Evolutionary conservation across 2,797 vertebrate species (phyloP).

Genomic region (Microcaecilia unicolor): DNA sequence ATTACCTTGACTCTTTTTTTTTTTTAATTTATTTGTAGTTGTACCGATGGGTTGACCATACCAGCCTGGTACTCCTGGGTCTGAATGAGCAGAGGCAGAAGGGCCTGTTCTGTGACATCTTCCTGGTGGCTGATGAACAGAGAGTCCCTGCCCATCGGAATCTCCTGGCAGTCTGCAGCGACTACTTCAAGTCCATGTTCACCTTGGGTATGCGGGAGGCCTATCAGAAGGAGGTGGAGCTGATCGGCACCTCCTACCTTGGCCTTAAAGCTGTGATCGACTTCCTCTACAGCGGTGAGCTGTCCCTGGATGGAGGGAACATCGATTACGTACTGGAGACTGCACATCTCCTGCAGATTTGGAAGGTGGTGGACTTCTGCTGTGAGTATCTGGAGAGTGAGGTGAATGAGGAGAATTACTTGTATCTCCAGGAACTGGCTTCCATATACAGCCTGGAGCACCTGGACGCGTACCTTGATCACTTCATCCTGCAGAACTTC

Average conservation of each 20-base stretch:
- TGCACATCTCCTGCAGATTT: conserved; percentile 86
- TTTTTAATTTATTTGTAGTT: conserved; percentile 49
- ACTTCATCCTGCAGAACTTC: conserved; percentile 75
- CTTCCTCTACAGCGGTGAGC: conserved; percentile 81
- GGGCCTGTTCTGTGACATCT: conserved; percentile 78
- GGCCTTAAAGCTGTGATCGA: conserved; percentile 84
- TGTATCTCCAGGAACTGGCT: conserved; percentile 86
- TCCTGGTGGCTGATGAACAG: conserved; percentile 75
- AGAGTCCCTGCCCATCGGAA: conserved; percentile 76
- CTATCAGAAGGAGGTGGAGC: conserved; percentile 79
- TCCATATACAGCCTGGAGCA: conserved; percentile 83
- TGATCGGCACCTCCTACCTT: conserved; percentile 74
- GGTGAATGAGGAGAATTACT: conserved; percentile 83
- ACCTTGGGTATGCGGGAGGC: conserved; percentile 89
- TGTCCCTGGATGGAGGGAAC: conserved; percentile 77
- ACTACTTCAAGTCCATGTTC: conserved; percentile 96
- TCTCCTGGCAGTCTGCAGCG: conserved; percentile 79
- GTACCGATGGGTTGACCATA: conserved; percentile 69
- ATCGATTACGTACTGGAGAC: conserved; percentile 80
- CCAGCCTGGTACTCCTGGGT: conserved; percentile 65
- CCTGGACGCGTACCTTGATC: conserved; percentile 76
- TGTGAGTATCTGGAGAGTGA: conserved; percentile 88
- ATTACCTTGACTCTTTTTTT: background rate
- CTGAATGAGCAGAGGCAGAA: conserved; percentile 77
- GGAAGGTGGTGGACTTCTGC: conserved; percentile 88